Base-by-base conservation (phyloP, 2,888 invertebrate species). In the Drosophila nigricruria region DNA sequence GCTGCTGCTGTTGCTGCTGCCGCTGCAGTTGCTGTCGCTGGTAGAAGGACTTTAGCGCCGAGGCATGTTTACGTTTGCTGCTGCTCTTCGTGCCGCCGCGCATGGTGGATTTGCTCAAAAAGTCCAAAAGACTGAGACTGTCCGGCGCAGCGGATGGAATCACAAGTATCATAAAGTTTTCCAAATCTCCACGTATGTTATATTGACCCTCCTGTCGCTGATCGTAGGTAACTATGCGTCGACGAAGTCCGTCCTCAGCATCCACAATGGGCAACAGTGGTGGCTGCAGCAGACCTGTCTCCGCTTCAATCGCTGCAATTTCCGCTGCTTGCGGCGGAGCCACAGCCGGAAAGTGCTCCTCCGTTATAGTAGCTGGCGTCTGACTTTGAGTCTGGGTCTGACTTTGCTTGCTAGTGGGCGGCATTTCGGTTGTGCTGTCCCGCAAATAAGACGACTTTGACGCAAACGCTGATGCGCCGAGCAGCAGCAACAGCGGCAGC, bases 121-220 rank as follows among this genome's bases (percentile, higher is more conserved):
- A 67, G 77, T 93, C 90, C 57, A 91, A 54, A 0, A 93, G 61
- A 65, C 81, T 89, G 1, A 91, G 75, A 0, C 90, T 90, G 20
- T 91, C 91, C 34, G 84, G 74, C 1, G 91, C 84, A 32, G 89
- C 91, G 4, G 94, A 94, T 25, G 95, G 93, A 0, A 95, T 94
- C n/a, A 96, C 91, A 30, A 97, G 91, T 57, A 97, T 92, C 74
- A 96, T 93, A 74, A 97, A 94, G 88, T 97, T 96, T 77, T 96
- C 95, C 12, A 97, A 92, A 90, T 96, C 96, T 0, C 96, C 96
- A 57, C 95, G 94, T 14, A 96, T 94, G 92, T 97, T 96, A 73
- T 94, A 91, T 3, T 95, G 94, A n/a, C 97, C 97, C 64, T 96
- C 95, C 91, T 97, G 97, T 0, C 96, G 94, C 89, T 96, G 96